Evolutionary conservation across 1,140 invertebrate genomes (phyloP), one percentile per base, ranked within the genome.

Genomic region (Limonius californicus): DNA sequence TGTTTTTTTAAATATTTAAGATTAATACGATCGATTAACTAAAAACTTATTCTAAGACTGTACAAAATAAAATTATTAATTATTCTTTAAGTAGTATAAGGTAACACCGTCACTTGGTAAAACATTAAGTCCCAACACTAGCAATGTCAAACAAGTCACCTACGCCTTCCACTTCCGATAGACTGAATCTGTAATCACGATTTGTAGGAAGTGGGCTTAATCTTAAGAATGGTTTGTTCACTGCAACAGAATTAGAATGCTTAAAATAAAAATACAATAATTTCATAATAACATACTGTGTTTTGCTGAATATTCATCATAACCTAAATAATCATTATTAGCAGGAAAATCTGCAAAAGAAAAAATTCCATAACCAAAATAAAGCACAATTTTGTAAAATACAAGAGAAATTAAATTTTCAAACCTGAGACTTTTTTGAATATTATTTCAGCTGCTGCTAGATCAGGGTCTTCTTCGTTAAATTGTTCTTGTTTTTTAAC

Each of bases 91-190:
- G n/a, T n/a, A n/a, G n/a, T n/a, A n/a, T n/a, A n/a, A n/a, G n/a
- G n/a, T n/a, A n/a, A n/a, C n/a, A n/a, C n/a, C n/a, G n/a, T n/a
- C n/a, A n/a, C n/a, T n/a, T n/a, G n/a, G n/a, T n/a, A n/a, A n/a
- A n/a, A n/a, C n/a, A n/a, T 50, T 50, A 50, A 18, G 20, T 18
- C 4, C 45, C 16, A 19, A 60, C 20, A 20, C 11, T 58, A 67
- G 86, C 84, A 12, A 39, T 39, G 74, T 95, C 92, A 80, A 94
- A 95, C 57, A 95, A 78, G 78, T 95, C 91, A 77, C 84, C 86
- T 64, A 91, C 82, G 30, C 92, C 92, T 83, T 95, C 92, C 61
- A 81, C 84, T 62, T 89, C 89, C 70, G 85, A 83, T 56, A 95
- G 77, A 72, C 90, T 90, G 77, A 92, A 95, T 50, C 84, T 83